Base-by-base conservation (phyloP, 1,140 invertebrate genomes). In the Aphelenchoides besseyi region DNA sequence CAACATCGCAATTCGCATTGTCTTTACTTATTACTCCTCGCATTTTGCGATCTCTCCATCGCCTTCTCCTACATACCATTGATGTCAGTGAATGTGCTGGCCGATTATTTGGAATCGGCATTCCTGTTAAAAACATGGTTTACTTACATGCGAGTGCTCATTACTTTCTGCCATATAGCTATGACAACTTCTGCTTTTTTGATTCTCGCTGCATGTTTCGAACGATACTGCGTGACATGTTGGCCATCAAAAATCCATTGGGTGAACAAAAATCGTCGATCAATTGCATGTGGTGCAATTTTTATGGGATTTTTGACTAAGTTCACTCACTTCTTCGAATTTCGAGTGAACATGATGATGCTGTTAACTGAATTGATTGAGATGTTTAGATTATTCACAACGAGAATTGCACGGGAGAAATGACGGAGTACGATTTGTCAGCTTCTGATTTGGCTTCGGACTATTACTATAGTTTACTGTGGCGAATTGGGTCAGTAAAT, bases 161-260 rank as follows among this genome's bases (percentile, higher is more conserved):
- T 81, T 59, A 81, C 81, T 12, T 70, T 82, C 52, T 81, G 78
- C 16, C 79, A 81, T 69, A 76, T 82, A 18, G 79, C 79, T 9
- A 81, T 81, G 75, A 78, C 80, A 0, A 66, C 81, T 16, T 81
- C 78, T 16, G 70, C 81, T 5, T 81, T 82, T 63, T 68, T 81
- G 32, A 81, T 81, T 61, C 57, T 80, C 9, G 79, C 81, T 3
- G 79, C 79, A 30, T 68, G 57, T n/a, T 81, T 82, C 48, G 79
- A 81, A 57, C 37, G 79, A 37, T 81, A 81, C 37, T 63, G 67
- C 23, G 74, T 80, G 30, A 81, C 79, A 28, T 74, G 52, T 33
- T 62, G 64, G 53, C 73, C 81, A 2, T 57, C 35, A 12, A 68
- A 48, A 36, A 52, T 74, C 9, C 16, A 52, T 1, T 32, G 62